Evolutionary conservation across 2,888 invertebrate genomes (phyloP), one percentile per base, ranked within the genome.

Genomic region (Tethea ocularis): DNA sequence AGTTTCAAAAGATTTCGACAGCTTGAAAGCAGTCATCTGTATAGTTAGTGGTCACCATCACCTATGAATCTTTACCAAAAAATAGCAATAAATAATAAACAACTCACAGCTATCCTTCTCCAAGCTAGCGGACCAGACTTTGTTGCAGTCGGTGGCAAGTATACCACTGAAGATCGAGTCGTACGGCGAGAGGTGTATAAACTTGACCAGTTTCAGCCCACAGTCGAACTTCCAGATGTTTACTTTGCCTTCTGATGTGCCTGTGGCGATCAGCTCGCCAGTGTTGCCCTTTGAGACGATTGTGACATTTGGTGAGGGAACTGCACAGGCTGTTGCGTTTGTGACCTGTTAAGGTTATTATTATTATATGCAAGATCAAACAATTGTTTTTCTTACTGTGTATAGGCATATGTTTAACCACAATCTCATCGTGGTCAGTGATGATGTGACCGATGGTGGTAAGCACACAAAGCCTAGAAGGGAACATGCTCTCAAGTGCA

Each of bases 171-270:
- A 93, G 68, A 93, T 91, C 26, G 93, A 92, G 74, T 93, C 93
- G 62, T 92, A 91, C 4, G 93, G 87, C 41, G 93, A 88, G 8
- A 93, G 80, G 62, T 87, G 87, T 66, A 95, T 94, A 69, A 94
- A 94, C 78, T 95, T 95, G 75, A 94, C 94, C 60, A 95, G 88
- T 74, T 96, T 96, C 54, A 97, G 93, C 74, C 97, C 96, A 60
- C 96, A 96, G 66, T 96, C 95, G 62, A 97, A 95, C 82, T 96
- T 96, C 96, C 97, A 98, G 36, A 98, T 94, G 66, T 96, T 96
- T 67, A 98, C 95, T 61, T 95, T 94, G 33, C 95, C 95, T 6
- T 95, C 94, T 0, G 80, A 69, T 11, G 95, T 94, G 57, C 95
- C 88, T 58, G 95, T 89, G 74, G 95, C 93, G 70, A 94, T 84